A percentile compares a stretch with the other conserved stretches of the same genome.
phyloP scores from a whole-genome alignment of 2,113 vertebrate species.

The Rhipidura dahli region DNA sequence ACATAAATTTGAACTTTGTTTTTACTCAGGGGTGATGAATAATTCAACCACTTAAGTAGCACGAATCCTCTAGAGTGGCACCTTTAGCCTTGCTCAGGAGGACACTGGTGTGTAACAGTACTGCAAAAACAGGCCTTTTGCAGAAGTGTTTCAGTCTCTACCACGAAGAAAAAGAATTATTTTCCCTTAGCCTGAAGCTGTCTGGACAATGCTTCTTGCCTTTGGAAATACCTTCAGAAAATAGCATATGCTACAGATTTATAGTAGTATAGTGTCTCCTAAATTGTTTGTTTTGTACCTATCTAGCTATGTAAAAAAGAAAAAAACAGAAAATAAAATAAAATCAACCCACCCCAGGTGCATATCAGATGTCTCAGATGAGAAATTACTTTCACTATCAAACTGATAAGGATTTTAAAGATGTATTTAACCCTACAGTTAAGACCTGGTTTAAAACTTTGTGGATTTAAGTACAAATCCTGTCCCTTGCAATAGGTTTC shows the following conservation, averaged over 20 bases:
- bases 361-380: not conserved
- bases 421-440: not conserved
- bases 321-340: not conserved
- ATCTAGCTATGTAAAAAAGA: not conserved
- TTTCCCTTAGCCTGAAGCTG: not conserved
- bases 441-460: not conserved
- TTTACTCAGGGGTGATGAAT: not conserved
- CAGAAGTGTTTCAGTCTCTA: not conserved
- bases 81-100: not conserved
- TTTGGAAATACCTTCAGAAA: not conserved
- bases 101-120: not conserved
- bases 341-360: not conserved
- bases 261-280: not conserved
- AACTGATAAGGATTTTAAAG: not conserved
- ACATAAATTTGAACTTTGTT: not conserved
- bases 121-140: not conserved
- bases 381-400: not conserved
- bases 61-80: not conserved
- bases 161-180: not conserved
- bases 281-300: not conserved
- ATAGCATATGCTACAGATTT: not conserved
- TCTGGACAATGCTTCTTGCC: not conserved
- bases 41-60: not conserved
- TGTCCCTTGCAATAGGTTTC: not conserved
- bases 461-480: not conserved